Conservation (phyloP, 2,888 invertebrate genomes). For the Sympetrum striolatum region DNA sequence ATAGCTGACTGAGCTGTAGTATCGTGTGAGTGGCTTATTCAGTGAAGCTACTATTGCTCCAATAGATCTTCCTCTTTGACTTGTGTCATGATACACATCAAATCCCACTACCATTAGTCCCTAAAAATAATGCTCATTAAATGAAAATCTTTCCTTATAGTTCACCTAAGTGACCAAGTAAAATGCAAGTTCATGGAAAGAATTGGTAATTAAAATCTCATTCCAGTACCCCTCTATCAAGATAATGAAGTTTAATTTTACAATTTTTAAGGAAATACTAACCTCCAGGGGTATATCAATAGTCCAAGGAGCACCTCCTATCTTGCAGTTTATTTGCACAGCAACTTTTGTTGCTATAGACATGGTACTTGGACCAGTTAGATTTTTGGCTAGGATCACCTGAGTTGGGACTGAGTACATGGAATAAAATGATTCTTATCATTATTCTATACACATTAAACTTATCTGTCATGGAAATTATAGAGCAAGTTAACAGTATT, state of each 20-base stretch:
- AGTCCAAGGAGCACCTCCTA: constrained; percentile 57
- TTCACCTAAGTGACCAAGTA: neutral
- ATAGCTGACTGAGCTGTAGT: constrained; percentile 75
- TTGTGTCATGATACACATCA: constrained; percentile 87
- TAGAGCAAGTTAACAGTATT: neutral
- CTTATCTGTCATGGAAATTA: neutral
- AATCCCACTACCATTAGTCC: constrained; percentile 84
- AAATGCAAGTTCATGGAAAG: neutral
- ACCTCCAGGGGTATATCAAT: constrained; percentile 56
- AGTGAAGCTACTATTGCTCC: constrained; percentile 63
- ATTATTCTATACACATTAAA: neutral
- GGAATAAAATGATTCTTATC: neutral
- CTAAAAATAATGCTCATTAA: constrained; percentile 52
- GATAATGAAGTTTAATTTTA: neutral
- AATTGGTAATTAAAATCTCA: neutral
- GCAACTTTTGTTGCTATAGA: constrained; percentile 63
- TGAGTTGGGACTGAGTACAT: constrained; percentile 44
- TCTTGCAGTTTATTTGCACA: constrained; percentile 63
- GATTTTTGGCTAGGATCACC: constrained; percentile 47
- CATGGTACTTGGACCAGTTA: constrained; percentile 52
- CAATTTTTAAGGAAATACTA: neutral
- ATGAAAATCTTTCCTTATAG: neutral
- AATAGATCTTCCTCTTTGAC: constrained; percentile 62
- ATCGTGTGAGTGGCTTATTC: constrained; percentile 58
- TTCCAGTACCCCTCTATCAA: neutral